Conservation (phyloP, 2,113 vertebrate genomes). For the Strigops habroptila region DNA sequence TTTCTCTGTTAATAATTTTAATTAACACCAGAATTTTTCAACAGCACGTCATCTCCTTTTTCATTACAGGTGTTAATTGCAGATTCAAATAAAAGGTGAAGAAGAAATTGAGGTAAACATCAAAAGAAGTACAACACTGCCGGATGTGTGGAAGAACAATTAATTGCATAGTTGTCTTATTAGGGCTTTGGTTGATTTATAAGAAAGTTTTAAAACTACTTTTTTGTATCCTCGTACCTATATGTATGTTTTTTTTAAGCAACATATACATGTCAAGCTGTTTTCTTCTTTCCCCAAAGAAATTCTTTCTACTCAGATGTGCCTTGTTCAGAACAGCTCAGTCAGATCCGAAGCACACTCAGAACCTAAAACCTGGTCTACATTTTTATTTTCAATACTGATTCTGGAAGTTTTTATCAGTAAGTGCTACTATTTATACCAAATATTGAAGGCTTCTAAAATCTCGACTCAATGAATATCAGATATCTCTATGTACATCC, state of each 20-base stretch:
- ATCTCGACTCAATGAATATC: background rate
- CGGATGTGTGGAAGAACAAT: constrained; percentile 20
- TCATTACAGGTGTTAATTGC: constrained; percentile 69
- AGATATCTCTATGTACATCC: background rate
- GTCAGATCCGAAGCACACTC: background rate
- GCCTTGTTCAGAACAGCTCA: background rate
- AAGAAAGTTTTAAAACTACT: background rate
- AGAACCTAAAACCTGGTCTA: background rate
- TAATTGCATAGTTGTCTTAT: constrained; percentile 13
- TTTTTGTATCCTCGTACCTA: background rate
- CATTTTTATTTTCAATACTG: background rate
- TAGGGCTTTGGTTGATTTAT: background rate
- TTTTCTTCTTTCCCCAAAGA: background rate
- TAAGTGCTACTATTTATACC: background rate
- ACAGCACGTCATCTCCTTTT: constrained; percentile 35
- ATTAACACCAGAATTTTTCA: constrained; percentile 66
- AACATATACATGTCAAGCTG: background rate
- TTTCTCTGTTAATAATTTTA: constrained; percentile 63
- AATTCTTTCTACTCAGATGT: background rate
- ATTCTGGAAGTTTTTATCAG: background rate
- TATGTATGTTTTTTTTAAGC: background rate
- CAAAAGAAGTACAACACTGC: background rate
- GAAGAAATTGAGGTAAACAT: constrained; percentile 59
- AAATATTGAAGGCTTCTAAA: background rate
- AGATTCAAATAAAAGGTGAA: constrained; percentile 27